Percentiles rank a stretch among this genome's conserved stretches.
phyloP scores from a whole-genome alignment of 2,113 vertebrate species.

The Passerina amoena region DNA sequence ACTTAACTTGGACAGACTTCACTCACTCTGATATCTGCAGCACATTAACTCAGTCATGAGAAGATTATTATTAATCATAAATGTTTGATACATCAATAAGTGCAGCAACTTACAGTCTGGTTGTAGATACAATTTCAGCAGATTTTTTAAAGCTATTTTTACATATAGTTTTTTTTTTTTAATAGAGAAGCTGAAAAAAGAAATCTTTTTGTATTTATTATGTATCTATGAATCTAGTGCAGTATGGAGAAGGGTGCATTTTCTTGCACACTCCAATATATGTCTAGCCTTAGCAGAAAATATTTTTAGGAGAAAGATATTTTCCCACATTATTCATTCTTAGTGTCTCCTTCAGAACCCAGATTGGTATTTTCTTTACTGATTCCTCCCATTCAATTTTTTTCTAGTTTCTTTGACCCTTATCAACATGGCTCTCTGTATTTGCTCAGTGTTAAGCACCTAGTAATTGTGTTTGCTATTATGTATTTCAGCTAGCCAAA shows the following conservation, averaged over 20 bases:
- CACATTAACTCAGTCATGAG: background rate
- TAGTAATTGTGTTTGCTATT: background rate
- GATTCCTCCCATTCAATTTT: background rate
- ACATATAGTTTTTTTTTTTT: background rate
- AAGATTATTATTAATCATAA: background rate
- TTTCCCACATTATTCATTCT: background rate
- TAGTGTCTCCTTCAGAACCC: background rate
- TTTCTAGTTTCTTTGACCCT: background rate
- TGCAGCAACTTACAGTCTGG: background rate
- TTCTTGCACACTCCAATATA: background rate
- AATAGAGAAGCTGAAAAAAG: background rate
- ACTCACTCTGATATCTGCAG: background rate
- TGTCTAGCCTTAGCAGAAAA: background rate
- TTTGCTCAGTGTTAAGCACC: background rate
- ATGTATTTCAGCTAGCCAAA: background rate
- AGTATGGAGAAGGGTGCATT: background rate
- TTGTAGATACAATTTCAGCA: background rate
- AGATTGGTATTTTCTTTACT: background rate
- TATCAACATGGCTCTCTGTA: background rate
- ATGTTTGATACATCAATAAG: background rate
- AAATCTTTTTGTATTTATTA: background rate
- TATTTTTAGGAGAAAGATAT: background rate
- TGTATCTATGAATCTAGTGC: background rate
- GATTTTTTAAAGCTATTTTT: background rate
- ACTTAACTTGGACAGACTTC: conserved; percentile 50